These are phyloP conservation scores for Leontopithecus rosalia DNA, from an alignment of 2,797 vertebrate genomes.

Conservation along the genomic window DNA sequence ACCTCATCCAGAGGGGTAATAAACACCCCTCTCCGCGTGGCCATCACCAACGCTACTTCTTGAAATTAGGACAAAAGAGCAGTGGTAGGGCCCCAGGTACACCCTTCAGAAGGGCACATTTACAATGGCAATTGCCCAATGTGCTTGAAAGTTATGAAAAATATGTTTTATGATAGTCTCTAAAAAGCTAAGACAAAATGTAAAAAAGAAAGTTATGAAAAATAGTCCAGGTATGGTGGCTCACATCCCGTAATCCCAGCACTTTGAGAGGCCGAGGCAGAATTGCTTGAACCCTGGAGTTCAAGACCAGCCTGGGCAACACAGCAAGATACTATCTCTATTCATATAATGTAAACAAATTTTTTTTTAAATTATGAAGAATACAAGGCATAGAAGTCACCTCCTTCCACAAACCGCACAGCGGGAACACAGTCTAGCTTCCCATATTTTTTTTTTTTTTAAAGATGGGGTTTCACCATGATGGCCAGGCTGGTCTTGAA, in stretches of 20 bases:
- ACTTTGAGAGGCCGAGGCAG: not conserved
- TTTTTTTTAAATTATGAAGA: not conserved
- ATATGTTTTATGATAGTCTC: not conserved
- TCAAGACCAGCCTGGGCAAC: not conserved
- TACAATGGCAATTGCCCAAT: not conserved
- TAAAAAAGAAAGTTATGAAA: not conserved
- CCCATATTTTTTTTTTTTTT: too few species aligned
- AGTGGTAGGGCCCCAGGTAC: not conserved
- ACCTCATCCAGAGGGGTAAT: not conserved
- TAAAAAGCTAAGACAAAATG: not conserved
- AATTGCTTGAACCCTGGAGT: not conserved
- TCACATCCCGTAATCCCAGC: not conserved
- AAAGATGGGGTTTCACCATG: too few species aligned
- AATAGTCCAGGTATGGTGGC: not conserved
- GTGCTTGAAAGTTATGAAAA: not conserved
- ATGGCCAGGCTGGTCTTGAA: too few species aligned
- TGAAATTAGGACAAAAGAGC: not conserved
- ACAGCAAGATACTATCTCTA: not conserved
- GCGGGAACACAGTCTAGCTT: not conserved
- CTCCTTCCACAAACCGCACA: not conserved
- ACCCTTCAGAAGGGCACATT: not conserved
- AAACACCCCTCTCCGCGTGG: not conserved
- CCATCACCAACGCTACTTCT: not conserved
- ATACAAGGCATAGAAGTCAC: not conserved
- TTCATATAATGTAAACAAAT: not conserved